Conservation (phyloP, 2,113 vertebrate genomes). For the Otolemur garnettii region DNA sequence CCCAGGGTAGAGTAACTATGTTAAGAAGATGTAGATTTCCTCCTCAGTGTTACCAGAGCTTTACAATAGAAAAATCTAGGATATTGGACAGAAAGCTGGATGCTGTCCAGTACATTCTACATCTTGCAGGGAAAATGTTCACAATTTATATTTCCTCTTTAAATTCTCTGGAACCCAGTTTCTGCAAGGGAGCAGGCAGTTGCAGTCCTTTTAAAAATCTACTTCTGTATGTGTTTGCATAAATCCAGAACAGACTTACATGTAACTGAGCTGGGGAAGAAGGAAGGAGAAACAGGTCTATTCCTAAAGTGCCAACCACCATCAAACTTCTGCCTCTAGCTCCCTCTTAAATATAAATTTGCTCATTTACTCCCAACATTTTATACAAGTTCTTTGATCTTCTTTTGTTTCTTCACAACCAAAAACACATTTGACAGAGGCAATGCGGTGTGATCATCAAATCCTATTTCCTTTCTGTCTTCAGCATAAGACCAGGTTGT, state of each 20-base stretch:
- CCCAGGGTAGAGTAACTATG: not conserved
- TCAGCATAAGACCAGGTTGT: not conserved
- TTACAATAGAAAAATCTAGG: not conserved
- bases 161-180: conserved; percentile 20
- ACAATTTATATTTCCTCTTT: not conserved
- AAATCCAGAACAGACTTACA: not conserved
- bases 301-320: not conserved
- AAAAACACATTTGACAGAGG: not conserved
- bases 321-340: not conserved
- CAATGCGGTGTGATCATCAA: not conserved
- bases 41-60: not conserved
- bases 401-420: not conserved
- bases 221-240: not conserved
- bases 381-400: not conserved
- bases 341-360: not conserved
- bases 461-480: not conserved
- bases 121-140: not conserved
- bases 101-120: not conserved
- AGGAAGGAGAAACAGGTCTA: not conserved
- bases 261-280: not conserved
- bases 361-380: not conserved
- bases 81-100: not conserved
- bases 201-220: not conserved
- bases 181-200: not conserved
- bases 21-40: too few species aligned